These are phyloP conservation scores for Drosophila tropicalis DNA, from an alignment of 1,140 invertebrate genomes.

Conservation along the genomic window DNA sequence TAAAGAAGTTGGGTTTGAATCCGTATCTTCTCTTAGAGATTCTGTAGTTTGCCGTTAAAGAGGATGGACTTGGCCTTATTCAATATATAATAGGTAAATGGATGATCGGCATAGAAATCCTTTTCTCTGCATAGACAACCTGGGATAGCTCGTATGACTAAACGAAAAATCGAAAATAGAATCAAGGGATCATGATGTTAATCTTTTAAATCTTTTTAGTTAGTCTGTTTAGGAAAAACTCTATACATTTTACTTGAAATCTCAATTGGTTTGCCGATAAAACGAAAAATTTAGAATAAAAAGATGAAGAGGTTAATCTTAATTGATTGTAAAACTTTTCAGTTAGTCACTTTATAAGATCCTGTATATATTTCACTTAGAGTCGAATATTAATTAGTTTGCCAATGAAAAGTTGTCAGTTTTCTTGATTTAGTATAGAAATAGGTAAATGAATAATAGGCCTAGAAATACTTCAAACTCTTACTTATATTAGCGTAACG, in stretches of 20 bases:
- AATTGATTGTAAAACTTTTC: too few relatives aligned
- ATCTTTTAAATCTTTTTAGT: too few relatives aligned
- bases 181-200: constrained; percentile 14
- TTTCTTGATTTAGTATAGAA: constrained; percentile 34
- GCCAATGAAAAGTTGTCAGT: not conserved
- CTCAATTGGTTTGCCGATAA: not conserved
- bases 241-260: too few relatives aligned
- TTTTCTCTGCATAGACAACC: constrained; percentile 35
- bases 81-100: constrained; percentile 52
- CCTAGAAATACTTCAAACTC: constrained; percentile 31
- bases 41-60: not conserved
- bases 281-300: too few relatives aligned
- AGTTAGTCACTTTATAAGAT: too few relatives aligned
- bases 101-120: constrained; percentile 47
- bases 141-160: constrained; percentile 49
- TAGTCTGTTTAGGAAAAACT: too few relatives aligned
- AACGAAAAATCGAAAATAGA: constrained; percentile 29
- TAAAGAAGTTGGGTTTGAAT: too few relatives aligned
- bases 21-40: constrained; percentile 18
- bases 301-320: too few relatives aligned
- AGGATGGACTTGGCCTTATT: constrained; percentile 23
- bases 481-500: too few relatives aligned
- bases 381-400: not conserved
- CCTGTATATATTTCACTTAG: too few relatives aligned
- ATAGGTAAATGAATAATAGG: constrained; percentile 56